Conservation (phyloP, 2,113 vertebrate species). For the Notechis scutatus region DNA sequence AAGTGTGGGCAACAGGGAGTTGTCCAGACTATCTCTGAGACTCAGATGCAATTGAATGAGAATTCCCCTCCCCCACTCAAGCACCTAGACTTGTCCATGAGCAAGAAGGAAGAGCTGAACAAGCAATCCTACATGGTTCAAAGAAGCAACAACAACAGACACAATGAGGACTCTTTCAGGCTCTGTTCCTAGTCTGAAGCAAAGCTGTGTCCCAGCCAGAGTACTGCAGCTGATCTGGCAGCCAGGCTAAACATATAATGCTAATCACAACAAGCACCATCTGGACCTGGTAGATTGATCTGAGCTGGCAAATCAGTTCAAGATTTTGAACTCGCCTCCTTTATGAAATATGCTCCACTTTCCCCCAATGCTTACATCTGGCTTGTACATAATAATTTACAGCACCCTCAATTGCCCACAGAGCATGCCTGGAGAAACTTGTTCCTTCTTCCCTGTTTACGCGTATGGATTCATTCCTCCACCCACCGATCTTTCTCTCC, state of each 20-base stretch:
- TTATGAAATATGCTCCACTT: conserved; percentile 9
- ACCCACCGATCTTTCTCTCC: background rate
- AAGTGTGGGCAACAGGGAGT: background rate
- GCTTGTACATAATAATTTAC: conserved; percentile 23
- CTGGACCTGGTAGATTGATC: conserved; percentile 19
- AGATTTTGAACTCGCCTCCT: conserved; percentile 5
- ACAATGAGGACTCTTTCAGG: conserved; percentile 3
- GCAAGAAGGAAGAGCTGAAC: background rate
- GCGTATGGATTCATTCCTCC: background rate
- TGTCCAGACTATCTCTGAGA: background rate
- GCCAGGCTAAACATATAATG: conserved; percentile 7
- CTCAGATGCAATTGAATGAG: background rate
- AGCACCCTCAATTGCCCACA: conserved; percentile 19
- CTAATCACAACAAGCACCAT: conserved; percentile 29
- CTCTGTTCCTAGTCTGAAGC: conserved; percentile 7
- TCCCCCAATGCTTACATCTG: conserved; percentile 20
- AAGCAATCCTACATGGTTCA: background rate
- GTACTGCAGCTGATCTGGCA: conserved; percentile 15
- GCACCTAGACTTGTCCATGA: too few relatives aligned
- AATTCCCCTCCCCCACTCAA: background rate
- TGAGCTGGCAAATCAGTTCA: conserved; percentile 26
- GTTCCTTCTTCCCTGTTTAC: background rate
- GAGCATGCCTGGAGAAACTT: conserved; percentile 4
- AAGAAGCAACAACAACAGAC: fast-evolving
- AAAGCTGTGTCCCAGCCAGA: background rate